phyloP scores from a whole-genome alignment of 2,797 vertebrate genomes.

The Sebastes minor region DNA sequence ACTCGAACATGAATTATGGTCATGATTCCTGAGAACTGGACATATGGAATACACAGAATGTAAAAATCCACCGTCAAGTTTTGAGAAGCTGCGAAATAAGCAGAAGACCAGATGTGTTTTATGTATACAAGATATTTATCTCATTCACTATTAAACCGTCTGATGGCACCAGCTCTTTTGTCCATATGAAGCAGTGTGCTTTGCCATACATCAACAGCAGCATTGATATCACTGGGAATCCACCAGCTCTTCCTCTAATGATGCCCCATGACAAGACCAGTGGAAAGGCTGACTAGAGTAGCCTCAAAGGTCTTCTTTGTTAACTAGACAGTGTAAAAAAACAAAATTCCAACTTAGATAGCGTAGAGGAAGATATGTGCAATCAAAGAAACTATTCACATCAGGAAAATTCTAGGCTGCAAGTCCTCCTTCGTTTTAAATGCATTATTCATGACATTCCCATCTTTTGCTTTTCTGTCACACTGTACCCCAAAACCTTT shows the following conservation, averaged over 20 bases:
- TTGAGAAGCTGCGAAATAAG: too few species aligned
- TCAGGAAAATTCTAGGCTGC: neutral
- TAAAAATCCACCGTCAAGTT: neutral
- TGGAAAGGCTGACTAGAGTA: constrained; percentile 39
- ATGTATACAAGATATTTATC: too few species aligned
- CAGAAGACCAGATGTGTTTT: too few species aligned
- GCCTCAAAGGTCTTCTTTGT: constrained; percentile 59
- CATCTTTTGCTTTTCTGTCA: neutral
- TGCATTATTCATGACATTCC: constrained; percentile 1
- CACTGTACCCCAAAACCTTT: neutral
- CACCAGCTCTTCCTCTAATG: neutral
- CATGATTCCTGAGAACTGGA: neutral
- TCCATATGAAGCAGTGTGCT: neutral
- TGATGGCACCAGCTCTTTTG: neutral
- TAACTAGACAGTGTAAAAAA: neutral
- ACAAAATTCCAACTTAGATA: neutral
- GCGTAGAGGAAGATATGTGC: constrained; percentile 4
- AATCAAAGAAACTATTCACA: constrained; percentile 53
- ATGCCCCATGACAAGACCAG: constrained; percentile 15
- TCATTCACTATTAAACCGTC: neutral
- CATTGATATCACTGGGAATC: neutral
- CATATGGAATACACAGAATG: neutral
- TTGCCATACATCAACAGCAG: neutral
- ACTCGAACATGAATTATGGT: neutral
- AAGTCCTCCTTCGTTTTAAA: neutral